A percentile compares a stretch with the other conserved stretches of the same genome.
These are phyloP conservation scores for Taphrorychus bicolor DNA, from an alignment of 2,888 invertebrate species.

Conservation along the genomic window DNA sequence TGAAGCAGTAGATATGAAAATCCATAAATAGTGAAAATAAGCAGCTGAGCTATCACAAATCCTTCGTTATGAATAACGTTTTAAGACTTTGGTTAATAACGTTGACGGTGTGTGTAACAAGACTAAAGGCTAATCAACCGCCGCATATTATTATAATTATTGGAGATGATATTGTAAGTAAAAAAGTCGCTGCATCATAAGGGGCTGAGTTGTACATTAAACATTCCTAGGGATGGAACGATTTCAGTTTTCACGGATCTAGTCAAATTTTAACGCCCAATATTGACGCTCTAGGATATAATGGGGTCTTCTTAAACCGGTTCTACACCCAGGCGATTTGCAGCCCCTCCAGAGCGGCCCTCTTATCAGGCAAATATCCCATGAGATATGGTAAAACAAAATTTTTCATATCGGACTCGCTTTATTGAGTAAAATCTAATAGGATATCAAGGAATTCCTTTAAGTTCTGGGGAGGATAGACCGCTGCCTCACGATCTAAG, in stretches of 20 bases:
- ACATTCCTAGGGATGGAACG: slow-evolving; percentile 82
- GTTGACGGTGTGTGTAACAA: neutral
- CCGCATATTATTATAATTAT: slow-evolving; percentile 42
- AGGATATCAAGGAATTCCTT: slow-evolving; percentile 70
- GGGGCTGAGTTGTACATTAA: neutral
- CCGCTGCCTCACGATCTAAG: slow-evolving; percentile 67
- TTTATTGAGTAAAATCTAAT: neutral
- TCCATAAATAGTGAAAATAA: neutral
- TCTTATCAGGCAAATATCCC: slow-evolving; percentile 87
- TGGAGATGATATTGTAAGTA: slow-evolving; percentile 45
- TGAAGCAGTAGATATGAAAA: neutral
- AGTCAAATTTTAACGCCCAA: slow-evolving; percentile 89
- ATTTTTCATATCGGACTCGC: neutral
- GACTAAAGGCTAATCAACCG: neutral
- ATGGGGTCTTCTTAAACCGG: slow-evolving; percentile 82
- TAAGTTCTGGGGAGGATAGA: slow-evolving; percentile 72
- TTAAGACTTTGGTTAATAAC: neutral
- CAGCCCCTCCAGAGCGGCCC: slow-evolving; percentile 82
- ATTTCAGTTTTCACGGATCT: slow-evolving; percentile 88
- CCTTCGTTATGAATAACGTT: neutral
- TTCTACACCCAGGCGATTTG: slow-evolving; percentile 88
- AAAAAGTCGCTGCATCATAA: neutral
- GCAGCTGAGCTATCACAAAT: neutral
- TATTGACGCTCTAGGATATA: slow-evolving; percentile 84
- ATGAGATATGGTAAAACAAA: slow-evolving; percentile 74